Conservation (phyloP, 1,140 invertebrate species). For the Drosophila funebris region DNA sequence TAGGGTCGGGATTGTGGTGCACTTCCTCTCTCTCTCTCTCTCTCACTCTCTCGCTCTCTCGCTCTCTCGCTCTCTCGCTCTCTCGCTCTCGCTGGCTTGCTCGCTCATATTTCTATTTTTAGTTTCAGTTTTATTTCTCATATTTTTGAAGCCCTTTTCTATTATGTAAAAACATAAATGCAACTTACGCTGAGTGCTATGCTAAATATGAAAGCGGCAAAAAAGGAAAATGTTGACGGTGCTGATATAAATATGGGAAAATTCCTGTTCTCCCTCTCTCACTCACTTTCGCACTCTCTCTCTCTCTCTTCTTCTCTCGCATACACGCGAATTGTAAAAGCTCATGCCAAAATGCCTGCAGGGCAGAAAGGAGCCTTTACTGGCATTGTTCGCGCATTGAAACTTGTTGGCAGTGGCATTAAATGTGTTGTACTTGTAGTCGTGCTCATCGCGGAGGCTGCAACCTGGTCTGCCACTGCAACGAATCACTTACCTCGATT, state of each 20-base stretch:
- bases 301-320: neutral
- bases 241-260: slow-evolving; percentile 50
- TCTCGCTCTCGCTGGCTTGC: neutral
- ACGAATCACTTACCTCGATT: slow-evolving; percentile 83
- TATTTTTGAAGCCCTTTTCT: slow-evolving; percentile 35
- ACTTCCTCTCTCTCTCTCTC: neutral
- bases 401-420: slow-evolving; percentile 12
- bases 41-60: neutral
- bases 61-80: neutral
- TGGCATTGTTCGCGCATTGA: slow-evolving; percentile 6
- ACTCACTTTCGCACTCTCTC: neutral
- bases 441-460: slow-evolving; percentile 41
- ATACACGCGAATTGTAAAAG: slow-evolving; percentile 43
- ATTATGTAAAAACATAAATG: slow-evolving; percentile 75
- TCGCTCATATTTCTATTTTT: slow-evolving; percentile 35
- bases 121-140: slow-evolving; percentile 29
- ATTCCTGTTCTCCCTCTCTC: neutral
- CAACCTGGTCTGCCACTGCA: slow-evolving; percentile 10
- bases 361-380: neutral
- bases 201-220: slow-evolving; percentile 13
- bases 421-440: slow-evolving; percentile 1
- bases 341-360: neutral
- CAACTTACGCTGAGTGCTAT: slow-evolving; percentile 67
- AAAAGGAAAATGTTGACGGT: slow-evolving; percentile 40
- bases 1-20: slow-evolving; percentile 53